Conservation (phyloP, 2,888 invertebrate species). For the Abscondita cerata region DNA sequence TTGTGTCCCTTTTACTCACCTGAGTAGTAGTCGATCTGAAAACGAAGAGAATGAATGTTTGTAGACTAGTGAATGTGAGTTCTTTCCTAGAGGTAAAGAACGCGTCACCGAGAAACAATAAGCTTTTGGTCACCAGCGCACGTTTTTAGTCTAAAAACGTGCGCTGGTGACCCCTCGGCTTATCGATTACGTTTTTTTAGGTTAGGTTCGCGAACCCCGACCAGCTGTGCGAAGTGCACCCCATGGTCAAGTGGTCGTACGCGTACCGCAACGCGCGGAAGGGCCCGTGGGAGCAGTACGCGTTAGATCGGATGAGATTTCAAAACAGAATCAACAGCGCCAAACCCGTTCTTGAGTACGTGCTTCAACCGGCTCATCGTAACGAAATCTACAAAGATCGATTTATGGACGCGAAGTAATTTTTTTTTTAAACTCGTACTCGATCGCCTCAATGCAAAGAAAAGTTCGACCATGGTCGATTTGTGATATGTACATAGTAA, state of each 20-base stretch:
- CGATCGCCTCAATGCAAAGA: conserved; percentile 6
- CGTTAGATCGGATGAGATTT: conserved; percentile 62
- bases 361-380: conserved; percentile 56
- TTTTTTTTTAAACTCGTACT: no score
- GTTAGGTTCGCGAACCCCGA: conserved; percentile 61
- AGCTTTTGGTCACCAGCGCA: no score
- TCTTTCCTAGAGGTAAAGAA: no score
- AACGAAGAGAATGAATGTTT: no score
- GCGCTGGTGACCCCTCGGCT: no score
- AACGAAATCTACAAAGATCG: conserved; percentile 54
- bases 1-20: no score
- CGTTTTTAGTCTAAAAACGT: no score
- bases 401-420: no score
- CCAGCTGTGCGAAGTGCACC: conserved; percentile 56
- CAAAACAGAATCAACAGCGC: conserved; percentile 56
- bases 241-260: conserved; percentile 63
- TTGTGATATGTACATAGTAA: conserved; percentile 9
- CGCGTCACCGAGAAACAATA: no score
- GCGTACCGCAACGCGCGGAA: conserved; percentile 64
- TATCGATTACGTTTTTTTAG: no score
- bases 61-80: no score
- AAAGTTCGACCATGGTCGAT: background rate
- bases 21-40: no score
- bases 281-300: conserved; percentile 65
- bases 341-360: conserved; percentile 41